Evolutionary conservation across 2,113 vertebrate species (phyloP).

Genomic region (Tricholaema leucomelas): DNA sequence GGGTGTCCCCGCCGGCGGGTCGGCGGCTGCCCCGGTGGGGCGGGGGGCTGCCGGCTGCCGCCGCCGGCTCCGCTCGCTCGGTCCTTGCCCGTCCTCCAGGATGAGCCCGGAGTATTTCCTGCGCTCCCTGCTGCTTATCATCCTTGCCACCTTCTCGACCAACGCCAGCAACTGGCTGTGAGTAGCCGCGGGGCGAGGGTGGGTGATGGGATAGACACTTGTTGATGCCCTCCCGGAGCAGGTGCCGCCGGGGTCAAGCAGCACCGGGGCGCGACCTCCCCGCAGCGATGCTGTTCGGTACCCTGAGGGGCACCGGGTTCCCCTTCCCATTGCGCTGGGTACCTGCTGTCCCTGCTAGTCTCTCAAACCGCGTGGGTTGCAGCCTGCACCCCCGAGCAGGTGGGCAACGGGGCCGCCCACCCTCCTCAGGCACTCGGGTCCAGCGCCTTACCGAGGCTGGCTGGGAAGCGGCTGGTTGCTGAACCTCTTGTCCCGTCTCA

Average conservation of each 20-base stretch:
- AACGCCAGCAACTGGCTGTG: conserved; percentile 98
- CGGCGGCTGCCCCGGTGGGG: background rate
- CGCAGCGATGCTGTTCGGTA: background rate
- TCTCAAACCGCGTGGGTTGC: background rate
- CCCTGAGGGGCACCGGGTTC: background rate
- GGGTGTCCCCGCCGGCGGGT: background rate
- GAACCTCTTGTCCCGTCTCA: background rate
- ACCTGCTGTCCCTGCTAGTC: background rate
- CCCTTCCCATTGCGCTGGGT: background rate
- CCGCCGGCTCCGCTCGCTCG: conserved; percentile 23
- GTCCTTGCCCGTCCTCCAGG: conserved; percentile 51
- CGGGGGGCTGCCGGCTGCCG: conserved; percentile 17
- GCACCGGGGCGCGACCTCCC: background rate
- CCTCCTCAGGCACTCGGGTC: background rate
- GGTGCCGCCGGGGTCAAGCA: background rate
- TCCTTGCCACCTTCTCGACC: conserved; percentile 92
- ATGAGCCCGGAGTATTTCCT: conserved; percentile 90
- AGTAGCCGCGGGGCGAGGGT: conserved; percentile 72
- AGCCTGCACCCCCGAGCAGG: background rate
- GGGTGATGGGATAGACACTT: background rate
- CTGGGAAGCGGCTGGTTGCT: background rate
- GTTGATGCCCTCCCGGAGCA: background rate
- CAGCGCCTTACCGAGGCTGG: rapidly evolving
- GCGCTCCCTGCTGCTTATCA: conserved; percentile 93
- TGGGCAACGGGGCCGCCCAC: background rate